Base-by-base conservation (phyloP, 2,113 vertebrate species). In the Neotoma lepida region DNA sequence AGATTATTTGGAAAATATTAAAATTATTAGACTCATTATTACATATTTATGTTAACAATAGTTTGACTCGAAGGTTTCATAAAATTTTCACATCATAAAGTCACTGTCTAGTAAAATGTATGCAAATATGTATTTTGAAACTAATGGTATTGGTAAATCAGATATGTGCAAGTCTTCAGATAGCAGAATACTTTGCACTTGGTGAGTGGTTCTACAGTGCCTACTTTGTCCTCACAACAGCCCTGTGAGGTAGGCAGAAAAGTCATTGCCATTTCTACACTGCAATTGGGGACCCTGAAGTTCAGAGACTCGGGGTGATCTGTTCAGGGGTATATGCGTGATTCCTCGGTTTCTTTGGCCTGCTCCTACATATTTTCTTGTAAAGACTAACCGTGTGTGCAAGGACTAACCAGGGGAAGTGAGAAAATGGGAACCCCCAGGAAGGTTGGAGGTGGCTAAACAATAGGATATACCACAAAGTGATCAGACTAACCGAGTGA, bases 1-100 rank as follows among this genome's bases (percentile, higher is more conserved):
- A 91, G 26, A 49, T 84, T 92, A 28, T n/a, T 82, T 74, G 64
- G 30, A 94, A 96, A 97, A 95, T 86, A 88, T 46, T 54, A 68
- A 95, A 94, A 88, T 49, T 73, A 95, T 58, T 71, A 89, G 73
- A 82, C 24, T 88, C 87, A 22, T 78, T 71, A 82, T 70, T 77
- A 80, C 70, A 91, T 91, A 44, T 74, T 90, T 51, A 78, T 30
- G 80, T 89, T 73, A 66, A 82, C 30, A 89, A 9, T 61, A 87
- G 10, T 46, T 91, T 94, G 26, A 61, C 12, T 63, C 9, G 56
- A 96, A 73, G 46, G 18, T 82, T 85, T 91, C n/a, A 85, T 88
- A 73, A 94, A 91, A 63, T 89, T 92, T 13, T 94, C 33, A 44
- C 33, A 86, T 70, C 49, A 41, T 71, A 89, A 89, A 84, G 46